phyloP scores from a whole-genome alignment of 92 coral and sea anemone genomes.

The Actinernus sp. region DNA sequence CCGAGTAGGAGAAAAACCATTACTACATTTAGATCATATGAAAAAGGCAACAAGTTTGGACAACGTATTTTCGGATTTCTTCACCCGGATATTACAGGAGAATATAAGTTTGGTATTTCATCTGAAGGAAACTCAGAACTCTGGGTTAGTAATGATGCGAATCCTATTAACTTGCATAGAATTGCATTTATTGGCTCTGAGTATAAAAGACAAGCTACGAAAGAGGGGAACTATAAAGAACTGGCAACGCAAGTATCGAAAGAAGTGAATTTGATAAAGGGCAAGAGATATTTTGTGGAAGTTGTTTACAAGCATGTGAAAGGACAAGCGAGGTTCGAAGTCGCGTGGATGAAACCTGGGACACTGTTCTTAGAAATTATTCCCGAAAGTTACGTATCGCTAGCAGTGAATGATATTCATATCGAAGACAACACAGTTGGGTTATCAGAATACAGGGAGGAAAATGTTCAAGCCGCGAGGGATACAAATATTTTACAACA shows the following conservation, averaged over 20 bases:
- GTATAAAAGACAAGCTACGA: constrained; percentile 10
- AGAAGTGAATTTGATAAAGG: constrained; percentile 37
- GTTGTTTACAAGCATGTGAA: constrained; percentile 76
- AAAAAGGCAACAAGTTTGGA: constrained; percentile 67
- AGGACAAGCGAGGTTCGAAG: constrained; percentile 63
- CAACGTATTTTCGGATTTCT: constrained; percentile 86
- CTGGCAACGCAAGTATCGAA: constrained; percentile 67
- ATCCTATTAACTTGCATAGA: constrained; percentile 39
- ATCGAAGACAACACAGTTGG: constrained; percentile 54
- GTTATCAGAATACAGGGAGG: constrained; percentile 39
- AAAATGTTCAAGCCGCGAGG: constrained; percentile 13
- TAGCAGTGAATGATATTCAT: constrained; percentile 55
- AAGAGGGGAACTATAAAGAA: constrained; percentile 42
- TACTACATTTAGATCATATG: constrained; percentile 34
- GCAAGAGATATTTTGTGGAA: constrained; percentile 64
- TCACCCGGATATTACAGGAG: constrained; percentile 68
- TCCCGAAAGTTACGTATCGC: constrained; percentile 50
- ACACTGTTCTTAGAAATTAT: constrained; percentile 47
- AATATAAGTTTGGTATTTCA: constrained; percentile 78
- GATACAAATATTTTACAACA: constrained; percentile 28
- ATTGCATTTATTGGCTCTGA: constrained; percentile 72
- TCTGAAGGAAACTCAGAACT: constrained; percentile 88
- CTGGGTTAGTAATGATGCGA: constrained; percentile 79
- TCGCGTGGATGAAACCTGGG: constrained; percentile 78
- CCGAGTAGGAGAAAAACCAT: constrained; percentile 57